Evolutionary conservation across 1,140 invertebrate species (phyloP).

Genomic region (Drosophila fuyamai): DNA sequence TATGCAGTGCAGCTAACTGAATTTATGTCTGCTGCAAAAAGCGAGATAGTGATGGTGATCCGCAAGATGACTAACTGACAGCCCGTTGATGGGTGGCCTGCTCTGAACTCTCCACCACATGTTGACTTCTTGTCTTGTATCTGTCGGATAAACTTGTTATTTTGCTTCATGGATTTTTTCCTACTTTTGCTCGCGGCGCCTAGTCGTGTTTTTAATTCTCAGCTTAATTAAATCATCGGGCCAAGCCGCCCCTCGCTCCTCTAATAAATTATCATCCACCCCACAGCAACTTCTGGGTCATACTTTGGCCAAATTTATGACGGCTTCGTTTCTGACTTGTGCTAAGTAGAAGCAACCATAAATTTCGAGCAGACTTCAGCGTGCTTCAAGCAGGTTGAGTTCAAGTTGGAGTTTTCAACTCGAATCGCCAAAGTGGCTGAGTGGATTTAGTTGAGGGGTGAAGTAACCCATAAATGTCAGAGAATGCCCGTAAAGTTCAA

Average conservation of each 20-base stretch:
- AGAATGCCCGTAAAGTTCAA: conserved; percentile 16
- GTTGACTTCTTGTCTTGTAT: conserved; percentile 53
- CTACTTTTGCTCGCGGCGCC: conserved; percentile 22
- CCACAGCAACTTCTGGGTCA: conserved; percentile 43
- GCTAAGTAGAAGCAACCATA: conserved; percentile 72
- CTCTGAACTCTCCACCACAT: conserved; percentile 46
- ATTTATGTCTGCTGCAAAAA: conserved; percentile 70
- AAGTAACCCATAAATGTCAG: conserved; percentile 32
- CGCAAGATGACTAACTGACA: conserved; percentile 52
- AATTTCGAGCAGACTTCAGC: conserved; percentile 53
- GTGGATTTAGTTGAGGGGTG: conserved; percentile 23
- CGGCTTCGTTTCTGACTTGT: conserved; percentile 47
- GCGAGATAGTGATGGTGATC: conserved; percentile 17
- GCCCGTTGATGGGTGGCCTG: conserved; percentile 63
- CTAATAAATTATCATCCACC: conserved; percentile 55
- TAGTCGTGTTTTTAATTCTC: conserved; percentile 71
- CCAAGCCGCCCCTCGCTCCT: conserved; percentile 7
- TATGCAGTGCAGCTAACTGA: conserved; percentile 76
- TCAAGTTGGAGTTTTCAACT: conserved; percentile 28
- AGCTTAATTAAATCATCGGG: conserved; percentile 72
- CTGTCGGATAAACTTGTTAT: conserved; percentile 51
- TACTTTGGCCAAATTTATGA: conserved; percentile 67
- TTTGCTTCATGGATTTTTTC: conserved; percentile 5
- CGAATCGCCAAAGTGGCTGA: conserved; percentile 32
- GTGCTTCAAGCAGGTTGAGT: conserved; percentile 44